Evolutionary conservation across 2,113 vertebrate species (phyloP).

Genomic region (Micronycteris hirsuta): DNA sequence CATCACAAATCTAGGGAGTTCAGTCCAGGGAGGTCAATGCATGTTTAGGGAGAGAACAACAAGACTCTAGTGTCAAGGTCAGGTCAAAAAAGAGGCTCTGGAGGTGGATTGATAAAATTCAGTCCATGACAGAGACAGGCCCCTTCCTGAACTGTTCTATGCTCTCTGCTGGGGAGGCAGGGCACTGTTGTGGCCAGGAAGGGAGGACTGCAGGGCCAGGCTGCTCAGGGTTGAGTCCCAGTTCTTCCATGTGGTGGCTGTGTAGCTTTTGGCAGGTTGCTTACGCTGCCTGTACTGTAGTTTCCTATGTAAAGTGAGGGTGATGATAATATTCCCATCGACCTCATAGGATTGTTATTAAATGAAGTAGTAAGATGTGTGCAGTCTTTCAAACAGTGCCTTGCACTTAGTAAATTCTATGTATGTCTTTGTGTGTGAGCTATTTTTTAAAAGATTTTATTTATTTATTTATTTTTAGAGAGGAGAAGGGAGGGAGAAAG

Average conservation of each 20-base stretch:
- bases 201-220: accelerated
- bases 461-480: no score
- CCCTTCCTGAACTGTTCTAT: background rate
- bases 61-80: background rate
- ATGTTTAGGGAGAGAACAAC: background rate
- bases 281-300: background rate
- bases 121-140: background rate
- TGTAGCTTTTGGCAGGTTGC: background rate
- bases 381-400: background rate
- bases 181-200: background rate
- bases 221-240: no score
- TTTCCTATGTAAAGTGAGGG: background rate
- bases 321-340: background rate
- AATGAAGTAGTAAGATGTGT: background rate
- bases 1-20: background rate
- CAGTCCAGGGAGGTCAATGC: background rate
- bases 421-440: background rate
- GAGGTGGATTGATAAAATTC: background rate
- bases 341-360: background rate
- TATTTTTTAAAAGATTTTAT: background rate
- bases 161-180: background rate
- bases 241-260: background rate
- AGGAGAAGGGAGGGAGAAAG: no score
- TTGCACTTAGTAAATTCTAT: background rate
- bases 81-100: background rate